A percentile compares a stretch with the other conserved stretches of the same genome.
Evolutionary conservation across 2,888 invertebrate species (phyloP).

Genomic region (Oscheius sp.): DNA sequence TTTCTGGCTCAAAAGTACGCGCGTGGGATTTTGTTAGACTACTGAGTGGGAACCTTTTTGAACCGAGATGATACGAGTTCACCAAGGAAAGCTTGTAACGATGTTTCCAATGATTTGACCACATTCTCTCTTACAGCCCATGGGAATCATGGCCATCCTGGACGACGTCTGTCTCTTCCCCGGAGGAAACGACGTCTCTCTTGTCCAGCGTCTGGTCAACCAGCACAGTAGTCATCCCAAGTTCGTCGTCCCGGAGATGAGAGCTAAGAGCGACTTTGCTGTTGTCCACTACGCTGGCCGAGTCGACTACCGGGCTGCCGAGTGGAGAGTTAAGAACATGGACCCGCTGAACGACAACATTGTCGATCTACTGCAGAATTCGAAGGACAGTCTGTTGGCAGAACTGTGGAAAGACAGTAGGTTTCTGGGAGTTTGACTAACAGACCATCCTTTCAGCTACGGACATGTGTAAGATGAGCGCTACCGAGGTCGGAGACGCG

Average conservation of each 20-base stretch:
- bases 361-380: conserved; percentile 90
- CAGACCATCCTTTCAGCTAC: conserved; percentile 30
- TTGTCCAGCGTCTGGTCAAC: conserved; percentile 93
- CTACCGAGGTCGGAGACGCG: conserved; percentile 76
- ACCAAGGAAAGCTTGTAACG: no score
- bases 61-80: no score
- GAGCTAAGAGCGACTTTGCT: conserved; percentile 85
- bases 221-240: conserved; percentile 96
- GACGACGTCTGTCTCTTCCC: conserved; percentile 99
- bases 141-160: conserved; percentile 96
- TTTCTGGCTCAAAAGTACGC: no score
- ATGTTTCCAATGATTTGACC: no score
- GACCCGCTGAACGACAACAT: conserved; percentile 99
- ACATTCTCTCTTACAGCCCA: conserved; percentile 79
- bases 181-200: conserved; percentile 97
- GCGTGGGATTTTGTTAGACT: no score
- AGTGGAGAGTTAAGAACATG: conserved; percentile 99
- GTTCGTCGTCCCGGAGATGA: conserved; percentile 81
- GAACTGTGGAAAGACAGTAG: conserved; percentile 96
- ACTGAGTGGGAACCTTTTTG: no score
- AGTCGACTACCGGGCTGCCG: conserved; percentile 91
- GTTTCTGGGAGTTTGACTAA: conserved; percentile 36
- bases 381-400: conserved; percentile 92
- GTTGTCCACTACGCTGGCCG: conserved; percentile 77
- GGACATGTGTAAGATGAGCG: conserved; percentile 51